Conservation (phyloP, 2,888 invertebrate species). For the Lasioglossum figueresi region DNA sequence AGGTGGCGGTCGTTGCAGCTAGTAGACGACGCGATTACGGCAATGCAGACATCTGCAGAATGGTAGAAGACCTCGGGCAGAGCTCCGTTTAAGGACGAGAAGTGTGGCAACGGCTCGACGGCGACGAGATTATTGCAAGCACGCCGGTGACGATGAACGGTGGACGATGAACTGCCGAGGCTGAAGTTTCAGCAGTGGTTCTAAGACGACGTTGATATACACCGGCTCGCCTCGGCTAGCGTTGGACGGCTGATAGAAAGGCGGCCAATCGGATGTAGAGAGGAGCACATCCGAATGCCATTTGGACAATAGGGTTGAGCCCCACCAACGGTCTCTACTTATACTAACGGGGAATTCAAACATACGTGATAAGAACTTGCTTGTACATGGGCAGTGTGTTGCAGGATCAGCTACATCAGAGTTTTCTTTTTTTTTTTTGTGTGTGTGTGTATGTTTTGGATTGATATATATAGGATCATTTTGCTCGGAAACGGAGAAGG, state of each 20-base stretch:
- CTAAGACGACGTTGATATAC: constrained; percentile 67
- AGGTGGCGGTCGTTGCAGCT: constrained; percentile 23
- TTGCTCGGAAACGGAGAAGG: constrained; percentile 55
- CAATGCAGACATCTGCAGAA: constrained; percentile 49
- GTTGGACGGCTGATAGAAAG: constrained; percentile 81
- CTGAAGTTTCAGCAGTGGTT: constrained; percentile 64
- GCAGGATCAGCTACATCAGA: constrained; percentile 73
- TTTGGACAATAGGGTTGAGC: constrained; percentile 83
- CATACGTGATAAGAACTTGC: constrained; percentile 81
- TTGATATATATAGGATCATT: constrained; percentile 57
- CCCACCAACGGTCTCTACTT: constrained; percentile 84
- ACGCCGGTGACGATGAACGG: constrained; percentile 55
- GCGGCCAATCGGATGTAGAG: constrained; percentile 83
- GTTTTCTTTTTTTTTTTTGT: constrained; percentile 49
- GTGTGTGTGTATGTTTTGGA: constrained; percentile 14
- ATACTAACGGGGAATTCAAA: constrained; percentile 84
- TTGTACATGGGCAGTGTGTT: constrained; percentile 60
- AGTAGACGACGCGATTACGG: constrained; percentile 35
- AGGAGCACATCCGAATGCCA: constrained; percentile 83
- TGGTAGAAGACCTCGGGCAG: constrained; percentile 32
- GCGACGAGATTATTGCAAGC: constrained; percentile 54
- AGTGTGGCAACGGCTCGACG: constrained; percentile 51
- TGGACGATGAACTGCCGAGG: constrained; percentile 51
- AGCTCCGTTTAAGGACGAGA: constrained; percentile 48
- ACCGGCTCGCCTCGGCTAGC: constrained; percentile 71